phyloP scores from a whole-genome alignment of 1,140 invertebrate genomes.

The Drosophila murphyi region DNA sequence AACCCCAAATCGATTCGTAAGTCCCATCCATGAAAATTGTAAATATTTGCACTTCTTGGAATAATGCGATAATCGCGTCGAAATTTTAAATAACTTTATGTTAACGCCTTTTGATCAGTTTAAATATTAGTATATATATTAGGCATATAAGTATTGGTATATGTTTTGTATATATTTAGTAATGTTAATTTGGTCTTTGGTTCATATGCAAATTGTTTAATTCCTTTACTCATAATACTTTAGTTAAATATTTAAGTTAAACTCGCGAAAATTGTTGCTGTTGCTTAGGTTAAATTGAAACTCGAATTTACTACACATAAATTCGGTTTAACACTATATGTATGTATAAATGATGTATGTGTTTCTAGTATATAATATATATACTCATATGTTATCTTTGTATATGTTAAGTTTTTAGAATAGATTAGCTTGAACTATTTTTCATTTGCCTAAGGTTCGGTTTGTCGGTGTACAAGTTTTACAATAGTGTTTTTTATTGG shows the following conservation, averaged over 20 bases:
- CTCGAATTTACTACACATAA: conserved; percentile 77
- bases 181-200: conserved; percentile 59
- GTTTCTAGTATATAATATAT: conserved; percentile 11
- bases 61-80: conserved; percentile 26
- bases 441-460: conserved; percentile 17
- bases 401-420: conserved; percentile 28
- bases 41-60: conserved; percentile 71
- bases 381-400: conserved; percentile 25
- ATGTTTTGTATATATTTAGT: conserved; percentile 43
- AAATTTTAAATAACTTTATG: conserved; percentile 55
- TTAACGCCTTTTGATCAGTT: conserved; percentile 53
- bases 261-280: conserved; percentile 74
- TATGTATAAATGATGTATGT: conserved; percentile 46
- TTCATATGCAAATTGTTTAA: conserved; percentile 59
- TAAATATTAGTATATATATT: conserved; percentile 22
- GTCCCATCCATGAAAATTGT: conserved; percentile 48
- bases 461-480: conserved; percentile 75
- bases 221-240: conserved; percentile 67
- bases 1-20: conserved; percentile 21
- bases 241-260: conserved; percentile 60
- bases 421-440: conserved; percentile 23
- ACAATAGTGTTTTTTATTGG: conserved; percentile 53
- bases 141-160: conserved; percentile 50
- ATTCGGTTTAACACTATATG: conserved; percentile 77
- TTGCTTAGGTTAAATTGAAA: conserved; percentile 76